These are phyloP conservation scores for Paracyclopina nana DNA, from an alignment of 1,140 invertebrate species.

Conservation along the genomic window DNA sequence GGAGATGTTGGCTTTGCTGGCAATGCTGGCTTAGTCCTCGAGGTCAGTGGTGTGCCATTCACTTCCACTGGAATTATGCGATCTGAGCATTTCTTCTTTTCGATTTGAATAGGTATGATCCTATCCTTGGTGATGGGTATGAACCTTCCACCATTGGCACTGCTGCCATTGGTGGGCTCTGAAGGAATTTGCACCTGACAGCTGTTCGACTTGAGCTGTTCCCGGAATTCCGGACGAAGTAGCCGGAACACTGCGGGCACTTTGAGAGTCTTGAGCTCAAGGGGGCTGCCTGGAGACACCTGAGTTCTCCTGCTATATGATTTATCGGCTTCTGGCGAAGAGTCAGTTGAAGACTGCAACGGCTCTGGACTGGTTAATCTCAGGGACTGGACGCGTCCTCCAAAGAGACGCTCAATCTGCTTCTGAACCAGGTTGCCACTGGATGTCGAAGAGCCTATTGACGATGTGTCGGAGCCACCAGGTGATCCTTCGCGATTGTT, in stretches of 20 bases:
- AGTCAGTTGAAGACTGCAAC: not conserved
- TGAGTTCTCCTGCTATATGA: too few relatives aligned
- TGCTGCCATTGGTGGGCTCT: not conserved
- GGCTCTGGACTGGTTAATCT: not conserved
- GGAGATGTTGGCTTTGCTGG: too few relatives aligned
- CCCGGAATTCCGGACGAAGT: constrained; percentile 56
- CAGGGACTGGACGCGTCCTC: not conserved
- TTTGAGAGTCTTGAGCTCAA: constrained; percentile 4
- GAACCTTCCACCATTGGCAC: not conserved
- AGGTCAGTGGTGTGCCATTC: not conserved
- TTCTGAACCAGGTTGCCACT: constrained; percentile 11
- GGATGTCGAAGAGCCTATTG: not conserved
- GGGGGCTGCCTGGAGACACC: not conserved
- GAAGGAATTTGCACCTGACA: constrained; percentile 7
- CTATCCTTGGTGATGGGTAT: constrained; percentile 4
- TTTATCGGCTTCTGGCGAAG: too few relatives aligned
- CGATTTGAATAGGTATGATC: constrained; percentile 12
- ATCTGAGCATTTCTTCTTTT: not conserved
- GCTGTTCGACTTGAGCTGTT: constrained; percentile 35
- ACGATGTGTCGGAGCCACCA: not conserved
- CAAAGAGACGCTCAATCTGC: constrained; percentile 15
- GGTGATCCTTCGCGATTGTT: not conserved
- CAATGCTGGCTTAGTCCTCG: not conserved
- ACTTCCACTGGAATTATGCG: not conserved
- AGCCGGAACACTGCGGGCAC: constrained; percentile 43